Base-by-base conservation (phyloP, 2,888 invertebrate species). In the Harpagoxenus sublaevis region DNA sequence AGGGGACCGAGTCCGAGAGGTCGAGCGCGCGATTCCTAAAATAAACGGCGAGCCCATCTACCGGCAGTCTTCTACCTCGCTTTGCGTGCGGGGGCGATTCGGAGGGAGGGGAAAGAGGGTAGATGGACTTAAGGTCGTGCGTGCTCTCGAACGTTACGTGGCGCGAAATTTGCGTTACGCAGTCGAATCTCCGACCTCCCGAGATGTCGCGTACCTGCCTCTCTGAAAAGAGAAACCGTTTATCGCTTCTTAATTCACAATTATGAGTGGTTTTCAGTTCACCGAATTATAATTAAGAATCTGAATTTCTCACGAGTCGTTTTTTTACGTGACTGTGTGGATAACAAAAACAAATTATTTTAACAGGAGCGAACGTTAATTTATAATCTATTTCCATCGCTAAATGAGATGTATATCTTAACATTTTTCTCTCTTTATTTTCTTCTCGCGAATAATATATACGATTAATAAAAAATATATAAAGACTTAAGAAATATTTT, bases 1-100 rank as follows among this genome's bases (percentile, higher is more conserved):
- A 90, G 89, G 88, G 89, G 88, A 87, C 84, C 84, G 87, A 89
- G 87, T 85, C 88, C 84, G 86, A 88, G 91, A 90, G 90, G 88
- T 89, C 89, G 90, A 87, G 82, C 79, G 82, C 79, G 77, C 70
- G 77, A 31, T 81, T 90, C 91, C 87, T 81, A 89, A 91, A 91
- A 91, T 91, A 91, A 89, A 88, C 86, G 87, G 79, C 89, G 86
- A 91, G 90, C 91, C 89, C 87, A 91, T 89, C 89, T 91, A 60
- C 77, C 84, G 75, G 84, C 84, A 35, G 83, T 87, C 88, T 87
- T 87, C 86, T 83, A 89, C 82, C 83, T 28, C 48, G 55, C 18
- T 5, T n/a, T 28, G 57, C 42, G 63, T 2, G 66, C 74, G 85
- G 70, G 79, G 84, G 82, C 63, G 81, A 63, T 10, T n/a, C 8